Base-by-base conservation (phyloP, 2,113 vertebrate genomes). In the Triplophysa tibetana region DNA sequence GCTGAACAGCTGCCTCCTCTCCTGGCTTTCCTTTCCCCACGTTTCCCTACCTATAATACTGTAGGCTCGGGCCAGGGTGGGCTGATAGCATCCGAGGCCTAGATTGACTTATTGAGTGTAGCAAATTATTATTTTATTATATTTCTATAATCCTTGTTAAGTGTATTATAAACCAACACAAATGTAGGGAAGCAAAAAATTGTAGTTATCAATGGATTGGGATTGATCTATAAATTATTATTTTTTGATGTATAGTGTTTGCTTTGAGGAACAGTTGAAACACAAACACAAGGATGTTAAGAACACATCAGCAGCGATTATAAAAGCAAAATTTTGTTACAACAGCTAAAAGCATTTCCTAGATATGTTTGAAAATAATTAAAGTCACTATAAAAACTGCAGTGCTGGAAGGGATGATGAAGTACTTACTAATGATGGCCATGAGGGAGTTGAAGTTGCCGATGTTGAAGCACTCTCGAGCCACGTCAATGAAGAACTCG, bases 401-500 rank as follows among this genome's bases (percentile, higher is more conserved):
- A 75, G 0, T 0, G 14, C n/a, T 41, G 52, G 11, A 11, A 76
- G 12, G 19, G 50, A 52, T 58, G 1, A 1, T 66, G 74, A 81
- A 65, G 84, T 61, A 95, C 97, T 98, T 88, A 99, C 97, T 97
- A 81, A 99, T 95, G 85, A 99, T 97, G 43, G 97, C 97, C 97
- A 99, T 98, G 85, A 98, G 92, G 68, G 97, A 99, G 88, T 98
- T 99, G 64, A 98, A 98, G 93, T 99, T 99, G 82, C 97, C 97
- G 5, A 98, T 98, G 90, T 98, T 98, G 87, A 97, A 97, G 87
- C 97, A 99, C 70, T 98, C 97, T 0, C 95, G 93, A 2, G 97
- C 97, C 68, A 98, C 97, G 0, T 98, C 96, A 1, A 96, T 96
- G 91, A 98, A 98, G 91, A 97, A 99, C 82, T 99, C 96, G 1